phyloP scores from a whole-genome alignment of 2,888 invertebrate genomes.

The Oasisia sp. region DNA sequence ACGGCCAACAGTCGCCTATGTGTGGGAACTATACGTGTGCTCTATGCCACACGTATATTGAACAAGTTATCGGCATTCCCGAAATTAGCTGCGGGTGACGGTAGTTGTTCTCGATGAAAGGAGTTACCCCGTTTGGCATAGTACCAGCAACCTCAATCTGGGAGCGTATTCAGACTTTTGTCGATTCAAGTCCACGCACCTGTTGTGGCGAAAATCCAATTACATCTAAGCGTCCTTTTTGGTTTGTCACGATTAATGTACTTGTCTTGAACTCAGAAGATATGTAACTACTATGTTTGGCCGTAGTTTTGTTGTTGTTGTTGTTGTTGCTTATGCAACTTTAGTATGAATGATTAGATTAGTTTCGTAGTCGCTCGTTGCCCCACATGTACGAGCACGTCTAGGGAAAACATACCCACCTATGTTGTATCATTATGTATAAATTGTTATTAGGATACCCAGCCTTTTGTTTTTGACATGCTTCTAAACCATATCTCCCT shows the following conservation, averaged over 20 bases:
- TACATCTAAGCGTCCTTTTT: background rate
- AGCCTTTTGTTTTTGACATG: background rate
- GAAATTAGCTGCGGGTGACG: background rate
- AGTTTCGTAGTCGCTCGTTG: too few relatives aligned
- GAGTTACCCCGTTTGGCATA: background rate
- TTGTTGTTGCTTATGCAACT: background rate
- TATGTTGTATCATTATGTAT: too few relatives aligned
- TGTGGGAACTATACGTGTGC: background rate
- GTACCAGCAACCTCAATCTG: background rate
- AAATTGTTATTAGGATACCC: background rate
- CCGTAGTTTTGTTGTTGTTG: background rate
- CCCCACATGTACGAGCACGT: too few relatives aligned
- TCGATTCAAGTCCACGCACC: background rate
- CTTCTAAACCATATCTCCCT: background rate
- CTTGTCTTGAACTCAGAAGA: background rate
- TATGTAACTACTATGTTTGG: background rate
- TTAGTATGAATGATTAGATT: background rate
- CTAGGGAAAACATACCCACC: too few relatives aligned
- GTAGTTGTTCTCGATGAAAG: background rate
- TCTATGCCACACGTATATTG: background rate
- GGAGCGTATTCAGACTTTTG: background rate
- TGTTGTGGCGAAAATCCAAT: background rate
- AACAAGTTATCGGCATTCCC: background rate
- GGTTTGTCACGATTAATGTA: background rate
- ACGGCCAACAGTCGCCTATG: background rate